Percentiles rank a stretch among this genome's conserved stretches.
phyloP scores from a whole-genome alignment of 2,797 vertebrate genomes.

The Gymnoscopelus microlampas region DNA sequence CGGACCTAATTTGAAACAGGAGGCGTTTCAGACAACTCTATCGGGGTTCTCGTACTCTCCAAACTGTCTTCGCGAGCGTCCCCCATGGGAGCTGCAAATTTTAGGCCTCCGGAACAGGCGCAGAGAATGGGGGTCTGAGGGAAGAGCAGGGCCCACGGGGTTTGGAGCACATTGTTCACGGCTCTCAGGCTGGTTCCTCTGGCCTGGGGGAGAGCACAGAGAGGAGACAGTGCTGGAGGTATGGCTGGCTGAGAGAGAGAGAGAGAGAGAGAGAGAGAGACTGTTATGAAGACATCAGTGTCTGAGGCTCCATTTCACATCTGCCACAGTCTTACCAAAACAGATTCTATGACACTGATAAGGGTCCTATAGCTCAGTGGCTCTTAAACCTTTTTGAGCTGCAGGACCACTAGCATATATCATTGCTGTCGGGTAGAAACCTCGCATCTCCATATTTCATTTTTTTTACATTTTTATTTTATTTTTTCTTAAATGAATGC shows the following conservation, averaged over 20 bases:
- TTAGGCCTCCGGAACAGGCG: slow-evolving; percentile 72
- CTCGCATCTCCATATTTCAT: no score
- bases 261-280: slow-evolving; percentile 36
- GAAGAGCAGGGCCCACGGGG: slow-evolving; percentile 45
- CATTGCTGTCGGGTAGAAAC: no score
- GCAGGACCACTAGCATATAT: no score
- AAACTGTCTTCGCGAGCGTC: slow-evolving; percentile 54
- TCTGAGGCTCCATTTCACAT: slow-evolving; percentile 66
- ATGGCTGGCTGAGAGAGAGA: slow-evolving; percentile 30
- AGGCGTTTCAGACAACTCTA: slow-evolving; percentile 75
- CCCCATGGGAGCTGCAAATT: slow-evolving; percentile 73
- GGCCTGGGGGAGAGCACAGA: slow-evolving; percentile 46
- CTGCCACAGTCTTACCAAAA: slow-evolving; percentile 61
- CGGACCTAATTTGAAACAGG: slow-evolving; percentile 77
- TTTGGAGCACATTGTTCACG: slow-evolving; percentile 79
- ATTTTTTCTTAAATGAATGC: no score
- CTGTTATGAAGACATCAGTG: slow-evolving; percentile 81
- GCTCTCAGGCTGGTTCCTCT: slow-evolving; percentile 63
- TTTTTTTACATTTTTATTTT: no score
- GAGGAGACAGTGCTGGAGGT: slow-evolving; percentile 12
- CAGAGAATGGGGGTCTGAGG: slow-evolving; percentile 43
- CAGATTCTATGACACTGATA: not conserved
- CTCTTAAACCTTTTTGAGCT: no score
- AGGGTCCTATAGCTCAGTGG: no score
- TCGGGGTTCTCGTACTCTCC: slow-evolving; percentile 60